These are phyloP conservation scores for Heliconius himera DNA, from an alignment of 1,140 invertebrate species.

Conservation along the genomic window DNA sequence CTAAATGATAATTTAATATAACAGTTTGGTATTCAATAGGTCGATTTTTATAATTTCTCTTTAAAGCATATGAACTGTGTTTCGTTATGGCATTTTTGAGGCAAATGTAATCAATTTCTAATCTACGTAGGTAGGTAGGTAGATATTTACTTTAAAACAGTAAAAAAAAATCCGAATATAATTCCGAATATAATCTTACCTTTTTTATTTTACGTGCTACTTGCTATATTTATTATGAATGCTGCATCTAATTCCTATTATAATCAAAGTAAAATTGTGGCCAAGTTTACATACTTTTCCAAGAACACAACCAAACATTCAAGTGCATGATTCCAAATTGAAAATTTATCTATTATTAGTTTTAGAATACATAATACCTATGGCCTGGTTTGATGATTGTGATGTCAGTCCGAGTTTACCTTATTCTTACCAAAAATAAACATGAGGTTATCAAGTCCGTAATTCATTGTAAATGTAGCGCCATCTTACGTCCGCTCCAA, in stretches of 20 bases:
- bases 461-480: constrained; percentile 40
- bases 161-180: no score
- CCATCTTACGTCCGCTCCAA: constrained; percentile 47
- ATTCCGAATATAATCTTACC: no score
- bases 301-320: constrained; percentile 1
- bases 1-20: background rate
- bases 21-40: background rate
- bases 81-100: no score
- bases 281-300: background rate
- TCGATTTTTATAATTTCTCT: no score
- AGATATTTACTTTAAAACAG: no score
- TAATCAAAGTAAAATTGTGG: background rate
- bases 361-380: constrained; percentile 10
- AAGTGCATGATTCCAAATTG: background rate
- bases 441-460: constrained; percentile 56
- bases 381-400: constrained; percentile 20
- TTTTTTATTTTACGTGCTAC: no score
- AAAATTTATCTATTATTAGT: constrained; percentile 9
- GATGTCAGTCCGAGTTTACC: constrained; percentile 53
- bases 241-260: background rate
- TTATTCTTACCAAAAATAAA: constrained; percentile 71
- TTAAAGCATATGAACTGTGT: no score
- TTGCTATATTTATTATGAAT: no score
- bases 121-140: no score
- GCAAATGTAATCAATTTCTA: no score